These are phyloP conservation scores for Spodoptera littoralis DNA, from an alignment of 2,888 invertebrate species.

Conservation along the genomic window DNA sequence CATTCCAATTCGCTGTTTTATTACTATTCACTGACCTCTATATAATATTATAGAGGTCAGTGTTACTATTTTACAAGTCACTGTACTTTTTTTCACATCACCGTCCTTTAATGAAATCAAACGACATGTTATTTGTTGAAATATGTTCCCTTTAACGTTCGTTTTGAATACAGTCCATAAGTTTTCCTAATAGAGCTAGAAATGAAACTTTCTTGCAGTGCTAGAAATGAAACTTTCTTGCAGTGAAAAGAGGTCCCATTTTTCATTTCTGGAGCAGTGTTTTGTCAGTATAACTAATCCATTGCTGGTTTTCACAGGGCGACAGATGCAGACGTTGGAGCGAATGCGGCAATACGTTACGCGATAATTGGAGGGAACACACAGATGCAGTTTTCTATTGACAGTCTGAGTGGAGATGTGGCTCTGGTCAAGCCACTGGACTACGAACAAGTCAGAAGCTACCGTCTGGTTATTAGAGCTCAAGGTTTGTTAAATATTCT, in stretches of 20 bases:
- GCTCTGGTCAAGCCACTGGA: slow-evolving; percentile 96
- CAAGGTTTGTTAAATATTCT: slow-evolving; percentile 87
- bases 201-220: background rate
- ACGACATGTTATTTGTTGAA: no score
- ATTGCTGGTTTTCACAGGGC: slow-evolving; percentile 88
- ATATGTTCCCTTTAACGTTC: no score
- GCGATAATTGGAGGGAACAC: slow-evolving; percentile 98
- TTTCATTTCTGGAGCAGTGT: background rate
- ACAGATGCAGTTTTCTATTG: slow-evolving; percentile 97
- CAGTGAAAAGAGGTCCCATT: background rate
- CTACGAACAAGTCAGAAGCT: slow-evolving; percentile 95
- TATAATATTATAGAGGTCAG: no score
- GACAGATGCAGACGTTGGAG: slow-evolving; percentile 96
- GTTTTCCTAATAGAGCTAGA: no score
- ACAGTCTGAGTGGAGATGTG: slow-evolving; percentile 97
- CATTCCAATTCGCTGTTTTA: no score
- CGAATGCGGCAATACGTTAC: slow-evolving; percentile 97
- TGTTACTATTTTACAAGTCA: no score
- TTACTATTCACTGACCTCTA: no score
- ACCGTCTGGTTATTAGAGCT: slow-evolving; percentile 96
- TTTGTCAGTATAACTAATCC: slow-evolving; percentile 14
- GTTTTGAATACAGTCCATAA: no score
- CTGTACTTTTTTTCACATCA: no score
- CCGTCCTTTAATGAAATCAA: background rate
- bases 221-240: no score